These are phyloP conservation scores for Dichetophora obliterata DNA, from an alignment of 2,888 invertebrate species.

Conservation along the genomic window DNA sequence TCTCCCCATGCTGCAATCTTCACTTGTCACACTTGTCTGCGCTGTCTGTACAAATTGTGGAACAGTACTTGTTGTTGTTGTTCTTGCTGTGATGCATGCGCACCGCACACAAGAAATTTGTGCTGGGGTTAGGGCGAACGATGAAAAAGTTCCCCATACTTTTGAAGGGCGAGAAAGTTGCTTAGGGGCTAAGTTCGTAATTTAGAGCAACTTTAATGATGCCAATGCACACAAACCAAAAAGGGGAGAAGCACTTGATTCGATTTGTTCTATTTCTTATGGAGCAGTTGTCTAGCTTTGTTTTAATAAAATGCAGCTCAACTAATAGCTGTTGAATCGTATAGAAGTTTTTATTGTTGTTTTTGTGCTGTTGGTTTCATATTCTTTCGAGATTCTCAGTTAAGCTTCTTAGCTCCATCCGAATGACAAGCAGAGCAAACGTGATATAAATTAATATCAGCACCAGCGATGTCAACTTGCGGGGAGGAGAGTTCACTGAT, in stretches of 20 bases:
- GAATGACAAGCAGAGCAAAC: no score
- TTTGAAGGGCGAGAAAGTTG: no score
- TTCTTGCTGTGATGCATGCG: not conserved
- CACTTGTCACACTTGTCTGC: slow-evolving; percentile 12
- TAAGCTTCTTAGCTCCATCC: no score
- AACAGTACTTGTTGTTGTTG: not conserved
- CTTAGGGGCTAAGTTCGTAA: not conserved
- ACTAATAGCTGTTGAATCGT: not conserved
- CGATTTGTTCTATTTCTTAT: not conserved
- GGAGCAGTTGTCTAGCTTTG: not conserved
- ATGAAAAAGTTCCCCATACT: no score
- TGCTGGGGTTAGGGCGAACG: no score
- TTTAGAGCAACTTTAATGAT: not conserved
- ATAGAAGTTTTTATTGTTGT: not conserved
- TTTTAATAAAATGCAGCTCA: not conserved
- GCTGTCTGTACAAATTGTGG: not conserved
- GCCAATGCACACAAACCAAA: not conserved
- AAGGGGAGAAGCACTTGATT: not conserved
- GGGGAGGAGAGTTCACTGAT: no score
- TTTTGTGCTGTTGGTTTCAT: not conserved
- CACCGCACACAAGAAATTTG: not conserved
- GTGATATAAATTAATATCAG: no score
- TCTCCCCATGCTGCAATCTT: slow-evolving; percentile 9
- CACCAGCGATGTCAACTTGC: no score
- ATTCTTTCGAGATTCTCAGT: no score